Evolutionary conservation across 1,140 invertebrate species (phyloP).

Genomic region (Cotesia vestalis): DNA sequence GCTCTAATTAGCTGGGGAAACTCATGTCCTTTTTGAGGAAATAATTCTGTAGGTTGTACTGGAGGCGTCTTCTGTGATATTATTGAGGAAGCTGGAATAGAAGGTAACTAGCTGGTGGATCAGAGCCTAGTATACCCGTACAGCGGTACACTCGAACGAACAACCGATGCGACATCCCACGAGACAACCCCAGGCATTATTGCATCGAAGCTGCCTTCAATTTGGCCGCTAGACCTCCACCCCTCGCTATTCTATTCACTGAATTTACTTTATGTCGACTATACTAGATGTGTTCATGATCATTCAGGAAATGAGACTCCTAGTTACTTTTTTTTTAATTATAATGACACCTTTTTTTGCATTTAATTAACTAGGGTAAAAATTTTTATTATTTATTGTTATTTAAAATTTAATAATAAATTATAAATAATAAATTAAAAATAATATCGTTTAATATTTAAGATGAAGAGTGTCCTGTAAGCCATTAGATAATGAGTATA

Average conservation of each 20-base stretch:
- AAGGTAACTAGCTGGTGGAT: too few species aligned
- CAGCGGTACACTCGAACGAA: neutral
- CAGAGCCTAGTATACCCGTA: neutral
- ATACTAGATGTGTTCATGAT: neutral
- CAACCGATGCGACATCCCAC: constrained; percentile 10
- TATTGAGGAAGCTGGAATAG: constrained; percentile 1
- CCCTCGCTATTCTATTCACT: neutral
- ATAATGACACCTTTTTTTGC: too few species aligned
- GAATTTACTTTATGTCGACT: neutral
- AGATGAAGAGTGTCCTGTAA: too few species aligned
- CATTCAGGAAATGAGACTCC: too few species aligned
- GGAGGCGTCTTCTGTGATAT: neutral
- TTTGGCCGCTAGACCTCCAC: neutral
- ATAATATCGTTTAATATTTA: too few species aligned
- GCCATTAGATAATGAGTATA: too few species aligned
- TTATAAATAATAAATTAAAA: too few species aligned
- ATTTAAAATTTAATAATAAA: too few species aligned
- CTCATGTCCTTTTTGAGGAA: neutral
- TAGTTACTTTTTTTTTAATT: too few species aligned
- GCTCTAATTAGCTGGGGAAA: neutral
- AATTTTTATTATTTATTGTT: too few species aligned
- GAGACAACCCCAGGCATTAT: constrained; percentile 13
- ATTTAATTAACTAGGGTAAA: too few species aligned
- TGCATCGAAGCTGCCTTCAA: constrained; percentile 14
- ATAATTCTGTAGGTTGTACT: neutral